A percentile compares a stretch with the other conserved stretches of the same genome.
These are phyloP conservation scores for Folsomia candida DNA, from an alignment of 2,888 invertebrate species.

Conservation along the genomic window DNA sequence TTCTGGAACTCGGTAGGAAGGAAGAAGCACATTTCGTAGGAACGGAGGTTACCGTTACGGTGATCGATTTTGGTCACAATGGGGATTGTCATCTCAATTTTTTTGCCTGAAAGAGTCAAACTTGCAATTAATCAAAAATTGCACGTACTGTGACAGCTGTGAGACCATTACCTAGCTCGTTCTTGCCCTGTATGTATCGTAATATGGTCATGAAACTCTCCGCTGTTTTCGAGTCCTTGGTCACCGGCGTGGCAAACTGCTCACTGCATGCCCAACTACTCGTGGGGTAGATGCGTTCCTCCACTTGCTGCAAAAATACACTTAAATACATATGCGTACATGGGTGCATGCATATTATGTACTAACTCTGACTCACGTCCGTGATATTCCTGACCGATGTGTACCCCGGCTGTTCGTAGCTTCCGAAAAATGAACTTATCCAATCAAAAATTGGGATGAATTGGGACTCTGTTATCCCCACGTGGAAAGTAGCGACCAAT, in stretches of 20 bases:
- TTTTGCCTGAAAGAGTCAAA: conserved; percentile 27
- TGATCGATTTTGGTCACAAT: conserved; percentile 46
- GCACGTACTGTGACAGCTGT: neutral
- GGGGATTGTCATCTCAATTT: conserved; percentile 49
- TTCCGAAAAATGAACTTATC: conserved; percentile 47
- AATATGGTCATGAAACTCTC: conserved; percentile 46
- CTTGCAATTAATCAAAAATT: neutral
- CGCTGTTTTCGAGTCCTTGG: conserved; percentile 38
- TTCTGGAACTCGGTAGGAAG: conserved; percentile 43
- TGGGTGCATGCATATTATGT: neutral
- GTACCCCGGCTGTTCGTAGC: conserved; percentile 44
- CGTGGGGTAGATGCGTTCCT: conserved; percentile 43
- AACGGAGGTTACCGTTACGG: conserved; percentile 46
- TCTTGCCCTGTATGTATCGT: conserved; percentile 47
- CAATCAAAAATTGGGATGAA: conserved; percentile 47
- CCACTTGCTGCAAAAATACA: conserved; percentile 36
- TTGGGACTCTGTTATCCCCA: conserved; percentile 34
- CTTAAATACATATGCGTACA: neutral
- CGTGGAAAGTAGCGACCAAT: conserved; percentile 8
- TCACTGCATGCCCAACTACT: conserved; percentile 47
- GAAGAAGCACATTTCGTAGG: conserved; percentile 49
- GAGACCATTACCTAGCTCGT: conserved; percentile 40
- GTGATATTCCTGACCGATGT: conserved; percentile 34
- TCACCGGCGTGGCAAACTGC: conserved; percentile 33
- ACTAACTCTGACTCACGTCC: conserved; percentile 21